Conservation (phyloP, 1,140 invertebrate species). For the Lasioglossum albipes region DNA sequence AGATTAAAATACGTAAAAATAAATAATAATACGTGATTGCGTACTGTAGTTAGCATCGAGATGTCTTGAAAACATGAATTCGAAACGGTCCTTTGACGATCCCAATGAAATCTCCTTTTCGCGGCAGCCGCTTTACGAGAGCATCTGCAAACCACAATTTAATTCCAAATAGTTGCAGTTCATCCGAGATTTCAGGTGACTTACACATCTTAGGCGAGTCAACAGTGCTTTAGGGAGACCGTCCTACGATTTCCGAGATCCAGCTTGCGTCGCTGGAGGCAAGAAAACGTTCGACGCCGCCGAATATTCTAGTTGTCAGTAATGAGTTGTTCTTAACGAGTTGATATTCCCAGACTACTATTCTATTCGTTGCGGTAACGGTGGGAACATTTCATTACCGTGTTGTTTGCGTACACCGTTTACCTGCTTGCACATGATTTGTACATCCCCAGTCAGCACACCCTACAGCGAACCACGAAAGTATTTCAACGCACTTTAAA, state of each 20-base stretch:
- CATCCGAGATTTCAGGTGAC: background rate
- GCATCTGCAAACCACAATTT: background rate
- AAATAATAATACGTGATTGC: too few species aligned
- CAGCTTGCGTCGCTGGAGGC: background rate
- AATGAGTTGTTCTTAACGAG: slow-evolving; percentile 61
- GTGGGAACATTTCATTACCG: slow-evolving; percentile 61
- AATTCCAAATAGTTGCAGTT: background rate
- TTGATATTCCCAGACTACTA: slow-evolving; percentile 39
- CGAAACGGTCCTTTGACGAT: too few species aligned
- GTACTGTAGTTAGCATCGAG: too few species aligned
- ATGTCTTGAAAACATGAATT: too few species aligned
- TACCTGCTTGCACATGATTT: slow-evolving; percentile 11
- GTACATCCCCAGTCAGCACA: background rate
- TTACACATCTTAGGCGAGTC: background rate
- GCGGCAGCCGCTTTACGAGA: too few species aligned
- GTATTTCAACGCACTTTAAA: too few species aligned
- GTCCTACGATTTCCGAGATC: slow-evolving; percentile 3
- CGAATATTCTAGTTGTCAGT: slow-evolving; percentile 33
- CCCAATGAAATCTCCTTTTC: too few species aligned
- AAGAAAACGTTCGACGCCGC: background rate
- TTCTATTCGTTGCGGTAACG: slow-evolving; percentile 40
- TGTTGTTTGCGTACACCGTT: slow-evolving; percentile 46
- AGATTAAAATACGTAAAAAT: too few species aligned
- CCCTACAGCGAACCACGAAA: too few species aligned
- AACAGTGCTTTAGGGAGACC: background rate